Evolutionary conservation across 2,888 invertebrate genomes (phyloP).

Genomic region (Strigamia transsilvanica): DNA sequence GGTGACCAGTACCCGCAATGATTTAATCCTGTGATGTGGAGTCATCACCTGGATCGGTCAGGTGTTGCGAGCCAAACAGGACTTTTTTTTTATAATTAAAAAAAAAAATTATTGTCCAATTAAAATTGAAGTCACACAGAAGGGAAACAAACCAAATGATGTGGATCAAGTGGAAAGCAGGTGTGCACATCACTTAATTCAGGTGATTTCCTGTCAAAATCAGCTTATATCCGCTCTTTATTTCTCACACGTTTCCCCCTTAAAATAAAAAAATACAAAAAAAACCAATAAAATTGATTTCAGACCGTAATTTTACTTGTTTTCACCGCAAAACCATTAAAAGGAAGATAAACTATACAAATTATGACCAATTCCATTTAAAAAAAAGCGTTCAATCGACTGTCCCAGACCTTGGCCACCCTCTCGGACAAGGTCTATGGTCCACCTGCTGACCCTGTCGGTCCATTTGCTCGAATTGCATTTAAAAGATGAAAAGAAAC

Average conservation of each 20-base stretch:
- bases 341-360: neutral
- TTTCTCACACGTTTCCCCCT: neutral
- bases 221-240: conserved; percentile 24
- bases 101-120: conserved; percentile 36
- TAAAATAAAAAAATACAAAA: neutral
- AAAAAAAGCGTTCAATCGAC: neutral
- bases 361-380: neutral
- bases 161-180: conserved; percentile 5
- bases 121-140: conserved; percentile 27
- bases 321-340: no score
- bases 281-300: neutral
- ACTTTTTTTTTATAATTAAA: neutral
- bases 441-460: conserved; percentile 36
- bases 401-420: conserved; percentile 37
- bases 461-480: neutral
- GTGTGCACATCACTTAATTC: conserved; percentile 43
- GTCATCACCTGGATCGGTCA: neutral
- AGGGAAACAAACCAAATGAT: conserved; percentile 34
- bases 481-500: neutral
- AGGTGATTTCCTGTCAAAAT: conserved; percentile 35
- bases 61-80: neutral
- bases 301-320: neutral
- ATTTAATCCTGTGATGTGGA: neutral
- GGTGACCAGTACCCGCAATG: conserved; percentile 8
- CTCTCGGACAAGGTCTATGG: conserved; percentile 26